Evolutionary conservation across 2,113 vertebrate species (phyloP).

Genomic region (Rhizomys pruinosus): DNA sequence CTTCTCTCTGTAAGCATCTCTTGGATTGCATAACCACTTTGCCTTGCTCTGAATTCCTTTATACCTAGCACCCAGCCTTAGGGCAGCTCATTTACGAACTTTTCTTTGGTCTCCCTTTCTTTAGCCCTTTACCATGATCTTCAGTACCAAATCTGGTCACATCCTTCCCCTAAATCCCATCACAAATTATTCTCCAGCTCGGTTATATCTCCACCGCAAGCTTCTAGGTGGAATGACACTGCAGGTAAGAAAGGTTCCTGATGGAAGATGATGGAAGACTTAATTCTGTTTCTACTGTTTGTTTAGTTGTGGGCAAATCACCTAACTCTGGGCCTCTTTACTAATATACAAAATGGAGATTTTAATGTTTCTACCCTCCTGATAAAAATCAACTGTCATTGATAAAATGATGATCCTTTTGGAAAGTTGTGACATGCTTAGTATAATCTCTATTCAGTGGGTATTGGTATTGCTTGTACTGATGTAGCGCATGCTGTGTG

Average conservation of each 20-base stretch:
- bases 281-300: background rate
- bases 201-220: background rate
- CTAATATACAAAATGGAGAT: background rate
- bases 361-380: background rate
- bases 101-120: background rate
- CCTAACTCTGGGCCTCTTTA: background rate
- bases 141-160: background rate
- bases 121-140: background rate
- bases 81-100: background rate
- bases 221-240: background rate
- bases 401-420: background rate
- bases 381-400: background rate
- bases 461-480: background rate
- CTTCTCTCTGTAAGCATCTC: background rate
- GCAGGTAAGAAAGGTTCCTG: background rate
- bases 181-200: background rate
- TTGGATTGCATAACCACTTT: too few relatives aligned
- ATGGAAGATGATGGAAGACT: background rate
- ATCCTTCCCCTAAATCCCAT: background rate
- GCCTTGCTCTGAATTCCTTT: background rate
- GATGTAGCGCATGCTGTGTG: background rate
- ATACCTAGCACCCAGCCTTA: conserved; percentile 3
- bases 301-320: background rate
- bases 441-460: background rate
- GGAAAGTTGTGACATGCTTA: background rate